These are phyloP conservation scores for Agelas oroides DNA, from an alignment of 37 sponge, comb jelly and placozoan genomes.

Conservation along the genomic window DNA sequence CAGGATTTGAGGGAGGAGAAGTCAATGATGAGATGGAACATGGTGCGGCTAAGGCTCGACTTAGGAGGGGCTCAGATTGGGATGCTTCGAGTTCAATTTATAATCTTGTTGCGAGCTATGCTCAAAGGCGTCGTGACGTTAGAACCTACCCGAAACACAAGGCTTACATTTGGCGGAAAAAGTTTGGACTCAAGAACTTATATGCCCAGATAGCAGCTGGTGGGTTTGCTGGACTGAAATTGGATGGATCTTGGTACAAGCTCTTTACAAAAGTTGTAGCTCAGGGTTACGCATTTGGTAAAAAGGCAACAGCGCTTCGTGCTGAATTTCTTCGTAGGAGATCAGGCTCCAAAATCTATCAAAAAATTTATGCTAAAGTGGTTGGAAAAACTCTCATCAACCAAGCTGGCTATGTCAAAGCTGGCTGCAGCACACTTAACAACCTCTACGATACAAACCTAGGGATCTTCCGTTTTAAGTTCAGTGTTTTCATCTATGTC, in stretches of 20 bases:
- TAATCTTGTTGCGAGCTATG: conserved; percentile 44
- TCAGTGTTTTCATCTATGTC: conserved; percentile 1
- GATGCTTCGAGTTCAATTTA: conserved; percentile 40
- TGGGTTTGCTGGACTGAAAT: conserved; percentile 48
- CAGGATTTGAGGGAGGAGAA: too few relatives aligned
- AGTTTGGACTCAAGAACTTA: conserved; percentile 48
- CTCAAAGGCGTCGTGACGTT: conserved; percentile 40
- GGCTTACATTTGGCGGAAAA: conserved; percentile 72
- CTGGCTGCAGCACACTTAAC: not conserved
- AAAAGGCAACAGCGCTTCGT: conserved; percentile 26
- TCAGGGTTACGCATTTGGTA: conserved; percentile 58
- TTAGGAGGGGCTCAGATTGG: conserved; percentile 52
- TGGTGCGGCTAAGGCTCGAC: not conserved
- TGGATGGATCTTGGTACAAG: conserved; percentile 22
- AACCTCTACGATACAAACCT: not conserved
- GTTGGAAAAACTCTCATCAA: conserved; percentile 49
- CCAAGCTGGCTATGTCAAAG: not conserved
- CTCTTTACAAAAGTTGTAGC: conserved; percentile 53
- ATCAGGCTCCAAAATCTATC: not conserved
- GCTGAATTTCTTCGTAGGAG: conserved; percentile 25
- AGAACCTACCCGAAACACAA: conserved; percentile 49
- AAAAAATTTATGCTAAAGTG: conserved; percentile 50
- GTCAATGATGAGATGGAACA: not conserved
- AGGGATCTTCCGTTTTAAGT: not conserved
- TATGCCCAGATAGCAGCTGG: conserved; percentile 48